These are phyloP conservation scores for Eupeodes corollae DNA, from an alignment of 1,140 invertebrate species.

Conservation along the genomic window DNA sequence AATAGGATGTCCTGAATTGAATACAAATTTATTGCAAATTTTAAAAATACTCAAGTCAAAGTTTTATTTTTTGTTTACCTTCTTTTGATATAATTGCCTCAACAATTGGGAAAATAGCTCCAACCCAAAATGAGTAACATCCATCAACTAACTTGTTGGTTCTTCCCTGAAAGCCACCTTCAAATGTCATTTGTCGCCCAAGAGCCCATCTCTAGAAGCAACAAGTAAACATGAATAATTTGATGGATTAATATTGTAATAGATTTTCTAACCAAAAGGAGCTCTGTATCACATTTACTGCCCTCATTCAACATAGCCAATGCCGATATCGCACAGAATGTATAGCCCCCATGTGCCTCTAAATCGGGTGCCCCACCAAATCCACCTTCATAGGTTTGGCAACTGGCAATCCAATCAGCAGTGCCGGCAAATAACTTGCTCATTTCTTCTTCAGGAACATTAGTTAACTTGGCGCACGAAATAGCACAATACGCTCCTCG, in stretches of 20 bases:
- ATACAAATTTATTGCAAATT: neutral
- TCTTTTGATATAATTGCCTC: constrained; percentile 45
- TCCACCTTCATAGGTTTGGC: constrained; percentile 97
- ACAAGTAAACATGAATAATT: too few relatives aligned
- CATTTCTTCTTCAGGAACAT: constrained; percentile 49
- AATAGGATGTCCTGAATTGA: constrained; percentile 12
- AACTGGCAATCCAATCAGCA: constrained; percentile 82
- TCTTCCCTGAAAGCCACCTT: constrained; percentile 88
- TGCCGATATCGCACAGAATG: constrained; percentile 89
- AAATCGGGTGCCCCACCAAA: constrained; percentile 88
- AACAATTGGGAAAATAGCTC: constrained; percentile 73
- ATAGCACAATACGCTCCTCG: constrained; percentile 92
- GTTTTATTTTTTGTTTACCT: constrained; percentile 22
- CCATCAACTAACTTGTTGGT: constrained; percentile 98
- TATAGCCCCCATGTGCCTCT: constrained; percentile 97
- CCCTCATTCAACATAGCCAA: constrained; percentile 71
- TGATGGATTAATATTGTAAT: too few relatives aligned
- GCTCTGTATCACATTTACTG: constrained; percentile 65
- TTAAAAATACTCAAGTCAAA: too few relatives aligned
- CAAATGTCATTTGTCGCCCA: constrained; percentile 79
- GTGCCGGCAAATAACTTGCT: constrained; percentile 72
- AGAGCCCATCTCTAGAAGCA: constrained; percentile 62
- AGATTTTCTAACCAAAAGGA: constrained; percentile 67
- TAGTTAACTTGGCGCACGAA: constrained; percentile 77
- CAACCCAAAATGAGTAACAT: constrained; percentile 99